phyloP scores from a whole-genome alignment of 1,140 invertebrate species.

The Heterodera schachtii region DNA sequence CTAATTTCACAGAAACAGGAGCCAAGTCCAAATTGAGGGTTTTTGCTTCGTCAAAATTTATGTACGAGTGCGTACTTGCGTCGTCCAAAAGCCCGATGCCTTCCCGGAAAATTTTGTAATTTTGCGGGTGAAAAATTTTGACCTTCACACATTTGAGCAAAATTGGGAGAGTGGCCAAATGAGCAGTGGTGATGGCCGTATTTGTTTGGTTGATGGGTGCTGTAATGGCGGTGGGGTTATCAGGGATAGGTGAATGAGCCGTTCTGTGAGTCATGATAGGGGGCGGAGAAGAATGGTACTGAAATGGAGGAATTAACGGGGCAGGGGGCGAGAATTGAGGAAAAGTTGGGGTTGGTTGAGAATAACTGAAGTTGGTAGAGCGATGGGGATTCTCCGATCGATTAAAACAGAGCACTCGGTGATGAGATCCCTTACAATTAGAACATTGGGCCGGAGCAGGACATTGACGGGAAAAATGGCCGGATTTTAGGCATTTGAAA shows the following conservation, averaged over 20 bases:
- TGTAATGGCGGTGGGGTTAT: too few species aligned
- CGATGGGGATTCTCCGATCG: not conserved
- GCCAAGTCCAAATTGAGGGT: not conserved
- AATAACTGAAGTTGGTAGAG: too few species aligned
- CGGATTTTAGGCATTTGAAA: not conserved
- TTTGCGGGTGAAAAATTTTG: not conserved
- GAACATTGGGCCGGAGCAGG: not conserved
- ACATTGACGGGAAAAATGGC: not conserved
- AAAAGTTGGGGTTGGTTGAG: not conserved
- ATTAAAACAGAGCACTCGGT: not conserved
- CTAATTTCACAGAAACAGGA: not conserved
- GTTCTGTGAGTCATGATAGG: not conserved
- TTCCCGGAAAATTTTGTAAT: not conserved
- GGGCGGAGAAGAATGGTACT: not conserved
- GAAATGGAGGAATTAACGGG: not conserved
- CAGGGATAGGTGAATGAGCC: too few species aligned
- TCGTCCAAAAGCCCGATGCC: not conserved
- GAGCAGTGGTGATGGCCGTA: not conserved
- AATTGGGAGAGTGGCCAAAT: not conserved
- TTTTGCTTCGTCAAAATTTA: not conserved
- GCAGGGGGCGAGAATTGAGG: not conserved
- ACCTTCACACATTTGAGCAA: not conserved
- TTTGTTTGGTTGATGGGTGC: not conserved
- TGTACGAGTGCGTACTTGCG: conserved; percentile 6
- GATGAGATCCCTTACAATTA: not conserved